These are phyloP conservation scores for Bursaphelenchus okinawaensis DNA, from an alignment of 2,888 invertebrate genomes.

Conservation along the genomic window DNA sequence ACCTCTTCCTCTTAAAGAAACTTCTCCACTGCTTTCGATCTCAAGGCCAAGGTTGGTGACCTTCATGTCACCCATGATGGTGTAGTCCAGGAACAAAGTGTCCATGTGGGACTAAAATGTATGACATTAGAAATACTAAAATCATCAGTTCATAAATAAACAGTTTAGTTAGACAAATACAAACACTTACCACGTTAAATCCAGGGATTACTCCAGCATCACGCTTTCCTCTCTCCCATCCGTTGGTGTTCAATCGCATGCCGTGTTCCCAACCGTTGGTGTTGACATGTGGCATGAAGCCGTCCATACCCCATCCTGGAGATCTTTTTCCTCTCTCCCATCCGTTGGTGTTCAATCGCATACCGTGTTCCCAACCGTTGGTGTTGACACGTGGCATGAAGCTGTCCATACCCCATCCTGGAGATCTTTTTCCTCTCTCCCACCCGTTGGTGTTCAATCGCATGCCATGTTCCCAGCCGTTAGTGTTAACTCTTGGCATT, in stretches of 20 bases:
- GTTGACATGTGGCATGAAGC: no score
- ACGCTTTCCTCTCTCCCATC: neutral
- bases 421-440: neutral
- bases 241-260: no score
- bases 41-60: constrained; percentile 41
- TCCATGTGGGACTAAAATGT: constrained; percentile 44
- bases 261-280: no score
- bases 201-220: constrained; percentile 13
- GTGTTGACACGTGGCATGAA: neutral
- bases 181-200: constrained; percentile 24
- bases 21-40: constrained; percentile 45
- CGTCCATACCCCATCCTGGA: neutral
- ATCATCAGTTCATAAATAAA: no score
- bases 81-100: constrained; percentile 49
- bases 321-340: neutral
- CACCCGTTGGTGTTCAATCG: neutral
- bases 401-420: neutral
- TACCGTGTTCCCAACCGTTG: no score
- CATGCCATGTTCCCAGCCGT: no score
- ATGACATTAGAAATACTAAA: constrained; percentile 8
- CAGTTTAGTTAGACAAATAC: neutral
- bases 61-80: constrained; percentile 33
- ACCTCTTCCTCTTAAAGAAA: constrained; percentile 32
- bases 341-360: neutral
- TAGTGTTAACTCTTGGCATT: no score